Evolutionary conservation across 2,888 invertebrate genomes (phyloP), one percentile per base, ranked within the genome.

Genomic region (Drosophila pseudotakahashii): DNA sequence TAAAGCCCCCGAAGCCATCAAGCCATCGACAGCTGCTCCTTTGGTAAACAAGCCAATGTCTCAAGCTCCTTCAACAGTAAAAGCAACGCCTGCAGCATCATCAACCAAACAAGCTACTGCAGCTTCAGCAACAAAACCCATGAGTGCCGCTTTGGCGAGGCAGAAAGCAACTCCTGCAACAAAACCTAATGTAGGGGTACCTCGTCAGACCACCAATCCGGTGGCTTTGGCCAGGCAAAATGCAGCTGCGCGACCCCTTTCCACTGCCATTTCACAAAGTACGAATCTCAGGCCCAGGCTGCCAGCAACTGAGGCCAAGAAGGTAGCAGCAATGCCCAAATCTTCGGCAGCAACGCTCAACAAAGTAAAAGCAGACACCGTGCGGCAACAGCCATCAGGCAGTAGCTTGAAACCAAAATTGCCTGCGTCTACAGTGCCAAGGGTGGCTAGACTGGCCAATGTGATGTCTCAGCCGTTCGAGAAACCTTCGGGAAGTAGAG

Each of bases 391-490:
- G 4, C 16, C 19, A 19, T 19, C 19, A 19, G 19, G 19, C 19
- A 19, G 19, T 19, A 19, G 19, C 19, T 19, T 19, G 19, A 19
- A 19, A 19, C 19, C 7, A 13, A 62, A 10, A 9, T 6, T 10
- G 0, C n/a, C n/a, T 6, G 19, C 14, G 44, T 4, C 34, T 7
- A 9, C 19, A 10, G 26, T 48, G 2, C 57, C n/a, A 19, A 11
- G 26, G 9, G 6, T 51, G 9, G 32, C 19, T 1, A 68, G 53
- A 23, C 39, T 54, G 13, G 1, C 30, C n/a, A 73, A 73, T 36
- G 13, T 73, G 10, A 57, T 41, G 32, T 59, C 57, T 0, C 55
- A 81, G n/a, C 61, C 68, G 0, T 75, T 84, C 7, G 60, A 74
- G 7, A 57, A 59, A 23, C 64, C 71, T 1, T 23, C 36, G n/a